A percentile compares a stretch with the other conserved stretches of the same genome.
Evolutionary conservation across 2,888 invertebrate genomes (phyloP).

Genomic region (Polydrusus pterygomalis): DNA sequence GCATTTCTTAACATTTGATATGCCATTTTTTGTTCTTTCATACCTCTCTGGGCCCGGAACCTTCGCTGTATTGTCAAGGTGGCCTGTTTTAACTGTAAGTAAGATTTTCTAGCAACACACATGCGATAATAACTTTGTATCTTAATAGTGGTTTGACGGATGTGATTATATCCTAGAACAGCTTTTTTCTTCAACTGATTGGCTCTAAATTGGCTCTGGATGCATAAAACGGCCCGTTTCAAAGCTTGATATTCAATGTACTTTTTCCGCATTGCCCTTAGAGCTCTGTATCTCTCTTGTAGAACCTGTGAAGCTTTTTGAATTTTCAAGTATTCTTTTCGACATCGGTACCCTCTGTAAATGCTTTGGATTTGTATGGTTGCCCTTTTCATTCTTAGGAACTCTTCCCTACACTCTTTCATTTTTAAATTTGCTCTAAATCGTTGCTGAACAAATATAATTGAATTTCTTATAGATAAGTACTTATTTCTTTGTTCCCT

Average conservation of each 20-base stretch:
- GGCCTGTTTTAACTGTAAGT: constrained; percentile 49
- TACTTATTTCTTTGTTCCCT: constrained; percentile 29
- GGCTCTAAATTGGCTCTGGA: constrained; percentile 56
- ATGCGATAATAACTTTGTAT: constrained; percentile 42
- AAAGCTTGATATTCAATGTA: constrained; percentile 24
- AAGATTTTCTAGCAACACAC: constrained; percentile 52
- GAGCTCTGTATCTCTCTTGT: constrained; percentile 68
- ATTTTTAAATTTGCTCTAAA: constrained; percentile 70
- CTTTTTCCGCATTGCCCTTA: constrained; percentile 59
- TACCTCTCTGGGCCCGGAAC: constrained; percentile 64
- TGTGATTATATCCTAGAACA: constrained; percentile 51
- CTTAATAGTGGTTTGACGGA: constrained; percentile 29
- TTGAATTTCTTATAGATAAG: constrained; percentile 23
- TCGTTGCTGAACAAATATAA: constrained; percentile 72
- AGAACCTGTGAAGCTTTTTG: constrained; percentile 61
- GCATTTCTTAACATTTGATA: constrained; percentile 57
- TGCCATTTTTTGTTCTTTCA: constrained; percentile 59
- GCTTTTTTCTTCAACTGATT: constrained; percentile 70
- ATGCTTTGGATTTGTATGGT: constrained; percentile 67
- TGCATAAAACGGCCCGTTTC: constrained; percentile 41
- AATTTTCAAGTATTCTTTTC: constrained; percentile 6
- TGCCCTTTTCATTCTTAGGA: constrained; percentile 65
- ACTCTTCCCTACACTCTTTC: constrained; percentile 67
- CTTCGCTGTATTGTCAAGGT: constrained; percentile 64
- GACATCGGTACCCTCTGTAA: constrained; percentile 59